These are phyloP conservation scores for Sympetrum striolatum DNA, from an alignment of 2,888 invertebrate species.

Conservation along the genomic window DNA sequence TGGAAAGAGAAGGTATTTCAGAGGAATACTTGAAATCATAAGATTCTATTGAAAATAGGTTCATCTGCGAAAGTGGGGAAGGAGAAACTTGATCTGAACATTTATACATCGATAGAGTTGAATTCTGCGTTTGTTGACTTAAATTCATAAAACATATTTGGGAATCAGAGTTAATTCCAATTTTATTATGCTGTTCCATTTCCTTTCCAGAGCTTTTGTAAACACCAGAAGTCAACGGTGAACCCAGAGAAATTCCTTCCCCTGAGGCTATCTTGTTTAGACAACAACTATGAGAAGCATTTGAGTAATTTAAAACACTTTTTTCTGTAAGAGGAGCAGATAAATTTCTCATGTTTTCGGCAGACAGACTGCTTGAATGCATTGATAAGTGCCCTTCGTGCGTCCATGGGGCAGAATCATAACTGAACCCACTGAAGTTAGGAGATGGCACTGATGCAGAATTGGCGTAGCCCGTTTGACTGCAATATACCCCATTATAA, in stretches of 20 bases:
- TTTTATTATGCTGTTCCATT: constrained; percentile 5
- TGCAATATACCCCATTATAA: constrained; percentile 44
- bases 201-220: constrained; percentile 26
- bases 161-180: neutral
- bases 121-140: neutral
- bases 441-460: constrained; percentile 32
- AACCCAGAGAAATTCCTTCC: neutral
- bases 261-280: neutral
- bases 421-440: constrained; percentile 28
- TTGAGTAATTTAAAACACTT: constrained; percentile 20
- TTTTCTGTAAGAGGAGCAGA: constrained; percentile 14
- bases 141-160: constrained; percentile 16
- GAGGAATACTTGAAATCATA: constrained; percentile 27
- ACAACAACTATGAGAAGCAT: constrained; percentile 21
- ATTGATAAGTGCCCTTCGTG: constrained; percentile 25
- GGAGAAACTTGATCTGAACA: neutral
- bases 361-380: neutral
- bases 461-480: constrained; percentile 39
- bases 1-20: neutral
- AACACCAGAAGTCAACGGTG: neutral
- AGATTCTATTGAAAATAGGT: constrained; percentile 4
- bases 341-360: constrained; percentile 18
- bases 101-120: constrained; percentile 21
- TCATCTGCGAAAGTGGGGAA: neutral
- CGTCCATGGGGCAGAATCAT: constrained; percentile 26